Conservation (phyloP, 1,140 invertebrate genomes). For the Drepana arcuata region DNA sequence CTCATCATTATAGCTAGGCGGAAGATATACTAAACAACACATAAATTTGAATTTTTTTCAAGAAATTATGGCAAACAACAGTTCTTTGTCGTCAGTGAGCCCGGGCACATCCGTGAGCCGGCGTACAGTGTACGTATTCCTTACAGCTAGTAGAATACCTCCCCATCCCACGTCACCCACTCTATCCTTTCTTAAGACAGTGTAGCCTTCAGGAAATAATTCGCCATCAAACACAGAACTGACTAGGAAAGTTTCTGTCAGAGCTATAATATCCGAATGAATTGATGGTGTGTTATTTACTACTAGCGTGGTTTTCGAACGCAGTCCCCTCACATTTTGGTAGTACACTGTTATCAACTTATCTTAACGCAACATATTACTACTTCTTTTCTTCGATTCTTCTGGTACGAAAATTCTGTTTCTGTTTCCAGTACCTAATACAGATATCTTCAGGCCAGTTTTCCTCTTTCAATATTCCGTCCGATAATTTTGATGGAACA, state of each 20-base stretch:
- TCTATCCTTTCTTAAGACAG: constrained; percentile 9
- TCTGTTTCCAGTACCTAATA: constrained; percentile 6
- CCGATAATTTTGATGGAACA: not conserved
- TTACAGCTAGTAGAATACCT: constrained; percentile 10
- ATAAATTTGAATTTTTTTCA: constrained; percentile 7
- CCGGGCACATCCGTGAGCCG: constrained; percentile 1
- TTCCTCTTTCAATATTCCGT: not conserved
- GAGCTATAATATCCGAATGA: not conserved
- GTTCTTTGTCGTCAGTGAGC: constrained; percentile 2
- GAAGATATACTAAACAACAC: constrained; percentile 11
- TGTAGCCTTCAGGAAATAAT: constrained; percentile 9
- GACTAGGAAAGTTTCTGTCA: constrained; percentile 7
- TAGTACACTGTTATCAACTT: not conserved
- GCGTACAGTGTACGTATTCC: not conserved
- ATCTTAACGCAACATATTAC: too few species aligned
- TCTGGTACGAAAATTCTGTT: constrained; percentile 1
- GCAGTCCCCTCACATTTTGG: constrained; percentile 4
- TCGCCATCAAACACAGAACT: constrained; percentile 4
- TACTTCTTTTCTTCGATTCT: not conserved
- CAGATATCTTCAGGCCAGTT: constrained; percentile 8
- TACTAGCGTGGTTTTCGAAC: constrained; percentile 1
- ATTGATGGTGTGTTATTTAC: not conserved
- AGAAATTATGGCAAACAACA: constrained; percentile 5
- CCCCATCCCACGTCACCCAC: constrained; percentile 13
- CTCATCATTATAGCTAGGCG: constrained; percentile 5